phyloP scores from a whole-genome alignment of 2,888 invertebrate genomes.

The Hyposoter didymator region DNA sequence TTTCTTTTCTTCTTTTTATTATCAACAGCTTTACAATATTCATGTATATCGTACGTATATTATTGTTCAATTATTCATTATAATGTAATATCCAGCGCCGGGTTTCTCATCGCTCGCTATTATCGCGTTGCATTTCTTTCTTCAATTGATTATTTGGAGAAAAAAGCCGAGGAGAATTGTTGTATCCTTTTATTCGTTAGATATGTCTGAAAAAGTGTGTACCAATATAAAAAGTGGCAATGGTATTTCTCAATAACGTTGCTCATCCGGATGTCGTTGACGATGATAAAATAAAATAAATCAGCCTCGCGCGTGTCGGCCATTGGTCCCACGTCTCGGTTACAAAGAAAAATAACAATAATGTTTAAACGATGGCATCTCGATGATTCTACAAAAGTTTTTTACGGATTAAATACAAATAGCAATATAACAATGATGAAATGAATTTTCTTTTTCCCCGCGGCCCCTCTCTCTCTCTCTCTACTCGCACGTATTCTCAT shows the following conservation, averaged over 20 bases:
- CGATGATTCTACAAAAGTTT: too few relatives aligned
- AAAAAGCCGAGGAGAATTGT: background rate
- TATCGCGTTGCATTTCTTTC: too few relatives aligned
- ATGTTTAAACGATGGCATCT: too few relatives aligned
- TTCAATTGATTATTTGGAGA: background rate
- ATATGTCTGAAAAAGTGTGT: background rate
- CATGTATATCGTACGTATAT: background rate
- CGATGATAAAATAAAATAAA: background rate
- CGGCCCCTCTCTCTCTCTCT: background rate
- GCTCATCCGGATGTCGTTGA: background rate
- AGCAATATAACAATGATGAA: background rate
- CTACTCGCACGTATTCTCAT: constrained; percentile 30
- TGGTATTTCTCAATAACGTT: background rate
- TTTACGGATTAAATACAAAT: background rate
- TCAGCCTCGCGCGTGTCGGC: constrained; percentile 56
- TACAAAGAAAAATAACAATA: background rate
- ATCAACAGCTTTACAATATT: background rate
- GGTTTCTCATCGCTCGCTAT: too few relatives aligned
- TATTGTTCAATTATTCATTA: background rate
- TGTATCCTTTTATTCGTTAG: background rate
- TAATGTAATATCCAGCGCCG: too few relatives aligned
- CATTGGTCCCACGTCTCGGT: constrained; percentile 67
- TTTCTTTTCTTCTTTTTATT: background rate
- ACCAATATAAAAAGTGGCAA: background rate
- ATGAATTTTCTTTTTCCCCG: background rate